These are phyloP conservation scores for Elymnias hypermnestra DNA, from an alignment of 1,140 invertebrate species.

Conservation along the genomic window DNA sequence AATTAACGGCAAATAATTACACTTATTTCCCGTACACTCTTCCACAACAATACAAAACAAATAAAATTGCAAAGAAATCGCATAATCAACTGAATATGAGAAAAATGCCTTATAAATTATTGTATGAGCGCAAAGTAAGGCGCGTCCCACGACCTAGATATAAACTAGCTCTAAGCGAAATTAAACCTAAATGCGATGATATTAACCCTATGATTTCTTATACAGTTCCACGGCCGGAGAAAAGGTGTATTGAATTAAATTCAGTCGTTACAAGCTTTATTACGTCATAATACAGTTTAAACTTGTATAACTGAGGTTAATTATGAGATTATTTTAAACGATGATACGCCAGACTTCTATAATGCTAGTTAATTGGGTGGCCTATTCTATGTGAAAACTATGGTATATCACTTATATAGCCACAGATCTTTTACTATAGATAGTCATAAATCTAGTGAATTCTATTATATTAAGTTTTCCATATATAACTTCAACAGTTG, in stretches of 20 bases:
- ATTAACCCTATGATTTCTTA: neutral
- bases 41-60: conserved; percentile 14
- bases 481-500: too few relatives aligned
- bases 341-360: conserved; percentile 15
- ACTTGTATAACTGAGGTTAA: conserved; percentile 5
- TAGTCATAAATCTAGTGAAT: too few relatives aligned
- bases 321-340: conserved; percentile 6
- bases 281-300: neutral
- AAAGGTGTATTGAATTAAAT: conserved; percentile 1
- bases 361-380: conserved; percentile 21
- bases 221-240: neutral
- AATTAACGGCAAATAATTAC: neutral
- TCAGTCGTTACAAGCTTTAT: conserved; percentile 2
- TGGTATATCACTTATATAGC: too few relatives aligned
- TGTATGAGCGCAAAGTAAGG: conserved; percentile 11
- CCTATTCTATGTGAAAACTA: conserved; percentile 14
- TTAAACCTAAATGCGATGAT: neutral
- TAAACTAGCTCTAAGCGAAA: neutral
- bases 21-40: conserved; percentile 18
- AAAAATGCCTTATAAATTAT: conserved; percentile 17
- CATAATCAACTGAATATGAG: conserved; percentile 19
- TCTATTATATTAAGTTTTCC: too few relatives aligned
- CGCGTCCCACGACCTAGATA: conserved; percentile 17
- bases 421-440: too few relatives aligned
- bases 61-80: conserved; percentile 15